These are phyloP conservation scores for Garra rufa DNA, from an alignment of 2,113 vertebrate species.

Conservation along the genomic window DNA sequence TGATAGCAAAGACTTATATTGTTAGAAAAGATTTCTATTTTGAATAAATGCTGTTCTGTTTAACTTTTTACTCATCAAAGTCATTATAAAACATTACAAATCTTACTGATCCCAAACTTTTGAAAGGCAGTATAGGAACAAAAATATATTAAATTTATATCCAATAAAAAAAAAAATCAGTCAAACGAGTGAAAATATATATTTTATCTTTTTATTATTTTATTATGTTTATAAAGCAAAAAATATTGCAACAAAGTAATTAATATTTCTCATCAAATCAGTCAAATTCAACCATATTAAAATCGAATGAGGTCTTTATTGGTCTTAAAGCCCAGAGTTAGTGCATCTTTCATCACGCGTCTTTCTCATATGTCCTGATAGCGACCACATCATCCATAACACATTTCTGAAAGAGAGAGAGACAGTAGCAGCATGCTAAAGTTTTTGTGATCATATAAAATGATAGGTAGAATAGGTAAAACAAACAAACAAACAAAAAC, in stretches of 20 bases:
- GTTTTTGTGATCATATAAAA: neutral
- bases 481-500: neutral
- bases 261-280: neutral
- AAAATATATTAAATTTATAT: neutral
- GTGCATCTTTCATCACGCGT: slow-evolving; percentile 63
- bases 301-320: slow-evolving; percentile 41
- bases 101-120: too few relatives aligned
- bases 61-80: too few relatives aligned
- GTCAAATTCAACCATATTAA: slow-evolving; percentile 34
- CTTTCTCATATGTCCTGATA: slow-evolving; percentile 84
- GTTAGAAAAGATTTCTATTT: too few relatives aligned
- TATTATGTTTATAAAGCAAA: slow-evolving; percentile 14
- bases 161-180: neutral
- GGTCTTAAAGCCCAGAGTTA: neutral
- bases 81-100: too few relatives aligned
- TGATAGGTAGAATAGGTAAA: too few relatives aligned
- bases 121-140: neutral
- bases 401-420: slow-evolving; percentile 79
- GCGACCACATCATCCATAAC: slow-evolving; percentile 79
- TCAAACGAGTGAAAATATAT: neutral
- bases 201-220: neutral
- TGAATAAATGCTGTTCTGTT: too few relatives aligned
- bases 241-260: neutral
- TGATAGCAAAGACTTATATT: too few relatives aligned
- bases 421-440: neutral